A percentile compares a stretch with the other conserved stretches of the same genome.
Evolutionary conservation across 2,113 vertebrate genomes (phyloP).

Genomic region (Bungarus multicinctus): DNA sequence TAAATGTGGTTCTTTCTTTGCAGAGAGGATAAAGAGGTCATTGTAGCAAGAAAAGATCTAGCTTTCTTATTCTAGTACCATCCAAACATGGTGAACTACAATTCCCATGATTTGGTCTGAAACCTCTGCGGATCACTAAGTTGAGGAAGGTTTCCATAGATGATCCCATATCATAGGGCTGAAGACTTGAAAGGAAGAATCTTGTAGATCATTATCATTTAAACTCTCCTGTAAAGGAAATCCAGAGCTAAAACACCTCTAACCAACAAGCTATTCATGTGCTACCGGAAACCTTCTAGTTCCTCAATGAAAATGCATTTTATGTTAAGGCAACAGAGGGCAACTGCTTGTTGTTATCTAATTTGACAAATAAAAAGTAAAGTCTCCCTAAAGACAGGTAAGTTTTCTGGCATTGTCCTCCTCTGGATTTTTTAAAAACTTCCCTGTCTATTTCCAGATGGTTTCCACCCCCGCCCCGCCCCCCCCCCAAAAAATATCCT

Average conservation of each 20-base stretch:
- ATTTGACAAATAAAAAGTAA: background rate
- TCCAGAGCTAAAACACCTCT: background rate
- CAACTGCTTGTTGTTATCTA: background rate
- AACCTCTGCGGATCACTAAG: background rate
- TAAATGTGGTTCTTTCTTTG: background rate
- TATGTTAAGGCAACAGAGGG: background rate
- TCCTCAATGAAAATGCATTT: background rate
- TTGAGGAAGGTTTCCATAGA: background rate
- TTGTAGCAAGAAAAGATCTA: background rate
- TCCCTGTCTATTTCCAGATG: background rate
- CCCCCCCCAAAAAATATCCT: background rate
- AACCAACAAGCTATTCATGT: background rate
- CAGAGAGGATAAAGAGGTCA: background rate
- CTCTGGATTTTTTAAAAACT: background rate
- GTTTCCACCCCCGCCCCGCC: background rate
- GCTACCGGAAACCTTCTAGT: background rate
- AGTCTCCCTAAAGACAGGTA: background rate
- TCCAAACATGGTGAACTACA: background rate
- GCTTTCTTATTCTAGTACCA: background rate
- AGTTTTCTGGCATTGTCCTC: background rate
- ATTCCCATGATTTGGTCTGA: background rate
- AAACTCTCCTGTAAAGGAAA: background rate
- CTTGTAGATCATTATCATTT: background rate
- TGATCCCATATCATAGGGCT: background rate
- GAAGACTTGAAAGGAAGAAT: background rate